Evolutionary conservation across 2,888 invertebrate genomes (phyloP).

Genomic region (Sinohyriopsis cumingii): DNA sequence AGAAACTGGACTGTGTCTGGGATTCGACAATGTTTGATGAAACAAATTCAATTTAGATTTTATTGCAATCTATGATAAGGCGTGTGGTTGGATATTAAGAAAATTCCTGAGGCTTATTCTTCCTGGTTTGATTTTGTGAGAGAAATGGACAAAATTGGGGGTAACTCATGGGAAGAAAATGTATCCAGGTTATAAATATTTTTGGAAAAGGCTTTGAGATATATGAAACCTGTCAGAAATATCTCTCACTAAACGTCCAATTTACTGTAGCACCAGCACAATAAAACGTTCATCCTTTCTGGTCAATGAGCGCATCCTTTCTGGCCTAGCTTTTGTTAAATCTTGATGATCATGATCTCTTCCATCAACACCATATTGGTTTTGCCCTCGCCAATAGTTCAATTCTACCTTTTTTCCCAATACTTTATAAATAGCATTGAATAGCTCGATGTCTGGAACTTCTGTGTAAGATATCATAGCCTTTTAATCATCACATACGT

Average conservation of each 20-base stretch:
- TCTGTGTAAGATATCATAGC: conserved; percentile 10
- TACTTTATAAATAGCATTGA: conserved; percentile 18
- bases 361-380: background rate
- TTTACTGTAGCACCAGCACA: conserved; percentile 21
- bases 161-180: conserved; percentile 12
- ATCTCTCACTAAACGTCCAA: conserved; percentile 22
- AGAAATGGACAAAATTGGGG: conserved; percentile 13
- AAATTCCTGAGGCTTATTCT: conserved; percentile 14
- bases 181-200: conserved; percentile 27
- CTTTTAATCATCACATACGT: conserved; percentile 8
- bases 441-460: conserved; percentile 10
- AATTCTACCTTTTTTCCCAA: conserved; percentile 16
- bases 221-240: conserved; percentile 20
- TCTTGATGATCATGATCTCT: conserved; percentile 5
- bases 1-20: conserved; percentile 38
- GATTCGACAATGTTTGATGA: conserved; percentile 17
- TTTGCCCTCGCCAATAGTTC: conserved; percentile 18
- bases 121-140: conserved; percentile 6
- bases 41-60: conserved; percentile 20
- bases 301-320: conserved; percentile 8
- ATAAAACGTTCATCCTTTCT: conserved; percentile 24
- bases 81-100: conserved; percentile 18
- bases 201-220: conserved; percentile 16
- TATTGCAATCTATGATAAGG: conserved; percentile 19
- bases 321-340: conserved; percentile 3